Conservation (phyloP, 2,113 vertebrate genomes). For the Bubo scandiacus region DNA sequence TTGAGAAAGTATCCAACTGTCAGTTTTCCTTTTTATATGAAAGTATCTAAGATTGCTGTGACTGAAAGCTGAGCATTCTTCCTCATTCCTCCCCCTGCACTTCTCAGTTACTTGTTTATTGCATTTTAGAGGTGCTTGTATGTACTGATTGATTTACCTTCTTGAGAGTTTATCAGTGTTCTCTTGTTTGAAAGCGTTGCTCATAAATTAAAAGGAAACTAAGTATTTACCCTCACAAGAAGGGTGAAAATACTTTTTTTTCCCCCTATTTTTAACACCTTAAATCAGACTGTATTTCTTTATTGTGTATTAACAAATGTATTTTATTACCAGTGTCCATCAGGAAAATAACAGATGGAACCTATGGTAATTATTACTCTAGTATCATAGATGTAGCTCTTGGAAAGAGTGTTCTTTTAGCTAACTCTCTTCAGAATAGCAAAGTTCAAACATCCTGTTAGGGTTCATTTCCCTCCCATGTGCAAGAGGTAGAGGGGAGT, state of each 20-base stretch:
- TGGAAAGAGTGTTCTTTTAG: neutral
- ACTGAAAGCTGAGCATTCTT: neutral
- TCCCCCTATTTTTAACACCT: neutral
- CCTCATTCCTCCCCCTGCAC: neutral
- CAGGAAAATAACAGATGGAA: neutral
- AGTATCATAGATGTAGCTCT: neutral
- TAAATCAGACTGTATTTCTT: neutral
- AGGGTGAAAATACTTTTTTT: neutral
- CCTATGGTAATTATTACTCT: neutral
- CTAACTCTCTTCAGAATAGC: neutral
- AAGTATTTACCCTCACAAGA: neutral
- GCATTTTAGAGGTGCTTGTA: neutral
- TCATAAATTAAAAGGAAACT: neutral
- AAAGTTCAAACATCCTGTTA: neutral
- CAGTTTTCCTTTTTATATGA: neutral
- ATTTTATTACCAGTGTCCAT: neutral
- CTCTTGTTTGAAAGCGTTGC: neutral
- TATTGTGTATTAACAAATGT: neutral
- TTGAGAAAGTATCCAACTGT: neutral
- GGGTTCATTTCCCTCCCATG: neutral
- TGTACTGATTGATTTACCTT: neutral
- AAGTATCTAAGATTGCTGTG: neutral
- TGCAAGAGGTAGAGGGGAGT: neutral
- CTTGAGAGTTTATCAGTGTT: neutral
- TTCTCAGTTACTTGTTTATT: neutral